phyloP scores from a whole-genome alignment of 2,113 vertebrate genomes.

The Castor canadensis region DNA sequence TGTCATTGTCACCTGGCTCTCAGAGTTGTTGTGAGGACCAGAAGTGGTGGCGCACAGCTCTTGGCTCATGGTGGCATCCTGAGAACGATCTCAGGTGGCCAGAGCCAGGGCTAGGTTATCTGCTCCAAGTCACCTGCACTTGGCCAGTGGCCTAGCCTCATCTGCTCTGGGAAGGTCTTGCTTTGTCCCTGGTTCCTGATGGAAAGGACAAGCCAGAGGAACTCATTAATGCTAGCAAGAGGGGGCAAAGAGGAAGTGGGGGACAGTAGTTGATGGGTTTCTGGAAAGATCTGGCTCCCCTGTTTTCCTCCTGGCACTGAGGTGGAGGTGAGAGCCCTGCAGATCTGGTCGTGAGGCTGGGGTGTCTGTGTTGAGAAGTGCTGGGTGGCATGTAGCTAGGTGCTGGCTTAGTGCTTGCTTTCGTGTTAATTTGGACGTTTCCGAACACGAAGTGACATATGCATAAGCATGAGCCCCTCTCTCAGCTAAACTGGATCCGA shows the following conservation, averaged over 20 bases:
- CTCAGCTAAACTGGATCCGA: neutral
- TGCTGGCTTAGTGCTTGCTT: neutral
- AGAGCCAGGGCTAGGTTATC: accelerated
- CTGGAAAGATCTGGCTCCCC: neutral
- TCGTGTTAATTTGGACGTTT: neutral
- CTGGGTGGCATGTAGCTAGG: neutral
- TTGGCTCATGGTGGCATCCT: neutral
- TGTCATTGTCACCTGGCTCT: too few relatives aligned
- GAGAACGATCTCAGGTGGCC: neutral
- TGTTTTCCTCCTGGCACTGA: neutral
- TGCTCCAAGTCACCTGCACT: accelerated
- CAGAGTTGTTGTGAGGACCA: neutral
- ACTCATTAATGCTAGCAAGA: accelerated
- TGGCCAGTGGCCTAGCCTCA: neutral
- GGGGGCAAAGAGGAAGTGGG: neutral
- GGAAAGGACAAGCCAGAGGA: neutral
- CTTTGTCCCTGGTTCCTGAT: neutral
- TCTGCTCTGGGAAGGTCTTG: neutral
- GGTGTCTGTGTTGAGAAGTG: neutral
- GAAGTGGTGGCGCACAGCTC: neutral
- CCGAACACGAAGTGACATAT: neutral
- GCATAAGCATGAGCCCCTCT: neutral
- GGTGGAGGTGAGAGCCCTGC: neutral
- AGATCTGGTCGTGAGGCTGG: neutral
- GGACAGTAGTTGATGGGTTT: neutral